phyloP scores from a whole-genome alignment of 2,888 invertebrate genomes.

The Patella pellucida region DNA sequence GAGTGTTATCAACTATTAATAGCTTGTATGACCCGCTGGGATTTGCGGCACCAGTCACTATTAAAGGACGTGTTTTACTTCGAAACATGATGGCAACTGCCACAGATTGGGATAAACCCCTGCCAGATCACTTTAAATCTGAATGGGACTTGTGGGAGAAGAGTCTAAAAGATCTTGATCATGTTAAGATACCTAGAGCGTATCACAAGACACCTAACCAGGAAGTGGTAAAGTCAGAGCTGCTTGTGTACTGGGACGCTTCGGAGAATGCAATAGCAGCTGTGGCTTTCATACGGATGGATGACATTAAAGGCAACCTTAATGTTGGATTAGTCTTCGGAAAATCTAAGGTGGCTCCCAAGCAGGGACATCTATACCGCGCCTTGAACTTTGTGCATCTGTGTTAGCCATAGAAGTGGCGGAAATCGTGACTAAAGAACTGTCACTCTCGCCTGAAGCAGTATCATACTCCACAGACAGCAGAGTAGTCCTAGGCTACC shows the following conservation, averaged over 20 bases:
- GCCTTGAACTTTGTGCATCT: slow-evolving; percentile 14
- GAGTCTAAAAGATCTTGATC: too few relatives aligned
- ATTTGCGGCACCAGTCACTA: slow-evolving; percentile 16
- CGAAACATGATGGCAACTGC: not conserved
- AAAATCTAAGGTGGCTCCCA: slow-evolving; percentile 14
- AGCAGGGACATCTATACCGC: slow-evolving; percentile 13
- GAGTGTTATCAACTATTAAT: slow-evolving; percentile 12
- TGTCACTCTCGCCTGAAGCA: not conserved
- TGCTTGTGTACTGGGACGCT: too few relatives aligned
- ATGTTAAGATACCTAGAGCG: too few relatives aligned
- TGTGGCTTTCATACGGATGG: too few relatives aligned
- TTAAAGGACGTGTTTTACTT: slow-evolving; percentile 12
- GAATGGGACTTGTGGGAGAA: too few relatives aligned
- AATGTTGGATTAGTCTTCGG: not conserved
- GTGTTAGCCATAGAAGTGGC: slow-evolving; percentile 14
- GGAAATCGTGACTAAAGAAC: slow-evolving; percentile 1
- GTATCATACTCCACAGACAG: too few relatives aligned
- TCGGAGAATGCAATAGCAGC: too few relatives aligned
- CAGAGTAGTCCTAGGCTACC: too few relatives aligned
- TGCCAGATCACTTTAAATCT: not conserved
- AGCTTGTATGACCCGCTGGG: slow-evolving; percentile 20
- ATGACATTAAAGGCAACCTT: too few relatives aligned
- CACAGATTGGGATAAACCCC: slow-evolving; percentile 19
- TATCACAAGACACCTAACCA: too few relatives aligned
- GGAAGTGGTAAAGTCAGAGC: too few relatives aligned